These are phyloP conservation scores for Eugnorisma glareosa DNA, from an alignment of 2,888 invertebrate species.

Conservation along the genomic window DNA sequence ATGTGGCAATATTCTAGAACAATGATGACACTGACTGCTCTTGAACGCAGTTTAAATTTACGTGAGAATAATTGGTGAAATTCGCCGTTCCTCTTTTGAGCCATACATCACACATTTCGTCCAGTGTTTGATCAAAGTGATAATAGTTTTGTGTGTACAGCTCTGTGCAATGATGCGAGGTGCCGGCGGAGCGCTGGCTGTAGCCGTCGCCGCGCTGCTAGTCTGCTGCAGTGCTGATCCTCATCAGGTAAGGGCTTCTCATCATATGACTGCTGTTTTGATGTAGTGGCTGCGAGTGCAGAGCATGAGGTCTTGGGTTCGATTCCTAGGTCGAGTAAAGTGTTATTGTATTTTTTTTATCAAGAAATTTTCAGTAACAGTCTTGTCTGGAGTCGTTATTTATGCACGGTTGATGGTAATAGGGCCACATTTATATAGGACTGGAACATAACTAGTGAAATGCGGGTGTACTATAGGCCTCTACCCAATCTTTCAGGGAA, in stretches of 20 bases:
- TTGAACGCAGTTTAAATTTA: not conserved
- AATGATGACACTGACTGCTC: not conserved
- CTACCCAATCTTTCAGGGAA: not conserved
- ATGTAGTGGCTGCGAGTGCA: not conserved
- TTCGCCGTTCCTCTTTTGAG: not conserved
- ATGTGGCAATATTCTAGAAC: not conserved
- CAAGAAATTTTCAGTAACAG: not conserved
- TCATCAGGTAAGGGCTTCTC: conserved; percentile 79
- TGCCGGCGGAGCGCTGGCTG: conserved; percentile 78
- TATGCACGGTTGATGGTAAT: not conserved
- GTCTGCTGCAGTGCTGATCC: conserved; percentile 84
- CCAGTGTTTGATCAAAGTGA: not conserved
- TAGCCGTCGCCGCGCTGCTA: conserved; percentile 80
- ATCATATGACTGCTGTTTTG: not conserved
- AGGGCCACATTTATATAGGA: not conserved
- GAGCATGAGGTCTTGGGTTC: not conserved
- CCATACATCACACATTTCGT: not conserved
- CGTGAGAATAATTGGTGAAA: not conserved
- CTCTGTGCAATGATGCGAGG: conserved; percentile 79
- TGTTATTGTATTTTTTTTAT: not conserved
- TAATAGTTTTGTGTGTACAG: conserved; percentile 25
- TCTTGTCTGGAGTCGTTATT: not conserved
- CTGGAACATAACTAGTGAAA: not conserved
- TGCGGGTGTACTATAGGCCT: not conserved
- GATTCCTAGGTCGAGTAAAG: not conserved